Evolutionary conservation across 2,797 vertebrate genomes (phyloP).

Genomic region (Crax fasciolata): DNA sequence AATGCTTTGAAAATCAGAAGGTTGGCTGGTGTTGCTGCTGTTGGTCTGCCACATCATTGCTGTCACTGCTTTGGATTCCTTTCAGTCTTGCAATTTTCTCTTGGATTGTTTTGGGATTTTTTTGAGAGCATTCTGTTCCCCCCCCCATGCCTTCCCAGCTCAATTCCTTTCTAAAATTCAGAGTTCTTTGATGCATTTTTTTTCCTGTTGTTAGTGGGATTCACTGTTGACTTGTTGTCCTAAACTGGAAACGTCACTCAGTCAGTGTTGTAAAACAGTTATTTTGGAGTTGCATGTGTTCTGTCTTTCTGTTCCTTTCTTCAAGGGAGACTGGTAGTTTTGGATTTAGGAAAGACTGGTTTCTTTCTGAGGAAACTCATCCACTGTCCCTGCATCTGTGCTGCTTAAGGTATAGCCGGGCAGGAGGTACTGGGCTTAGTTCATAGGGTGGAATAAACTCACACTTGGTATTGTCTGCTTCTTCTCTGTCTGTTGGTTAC

Average conservation of each 20-base stretch:
- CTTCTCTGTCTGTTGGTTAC: not conserved
- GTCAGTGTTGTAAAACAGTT: not conserved
- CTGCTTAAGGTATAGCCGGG: not conserved
- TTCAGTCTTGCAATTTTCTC: not conserved
- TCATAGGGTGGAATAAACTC: not conserved
- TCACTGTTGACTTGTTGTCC: not conserved
- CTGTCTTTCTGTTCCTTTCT: constrained; percentile 4
- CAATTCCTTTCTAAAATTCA: not conserved
- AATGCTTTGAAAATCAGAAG: constrained; percentile 23
- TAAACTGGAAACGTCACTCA: not conserved
- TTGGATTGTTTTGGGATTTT: not conserved
- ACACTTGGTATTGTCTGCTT: not conserved
- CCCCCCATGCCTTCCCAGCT: not conserved
- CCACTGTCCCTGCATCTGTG: not conserved
- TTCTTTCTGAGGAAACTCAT: not conserved
- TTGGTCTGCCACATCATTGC: not conserved
- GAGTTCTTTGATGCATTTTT: not conserved
- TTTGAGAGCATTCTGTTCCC: not conserved
- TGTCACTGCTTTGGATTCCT: not conserved
- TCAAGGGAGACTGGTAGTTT: not conserved
- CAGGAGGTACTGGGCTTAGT: not conserved
- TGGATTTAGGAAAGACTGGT: not conserved
- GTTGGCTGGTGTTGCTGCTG: not conserved
- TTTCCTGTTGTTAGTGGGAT: not conserved
- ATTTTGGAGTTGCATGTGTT: not conserved